Base-by-base conservation (phyloP, 1,140 invertebrate genomes). In the Hirudo medicinalis region DNA sequence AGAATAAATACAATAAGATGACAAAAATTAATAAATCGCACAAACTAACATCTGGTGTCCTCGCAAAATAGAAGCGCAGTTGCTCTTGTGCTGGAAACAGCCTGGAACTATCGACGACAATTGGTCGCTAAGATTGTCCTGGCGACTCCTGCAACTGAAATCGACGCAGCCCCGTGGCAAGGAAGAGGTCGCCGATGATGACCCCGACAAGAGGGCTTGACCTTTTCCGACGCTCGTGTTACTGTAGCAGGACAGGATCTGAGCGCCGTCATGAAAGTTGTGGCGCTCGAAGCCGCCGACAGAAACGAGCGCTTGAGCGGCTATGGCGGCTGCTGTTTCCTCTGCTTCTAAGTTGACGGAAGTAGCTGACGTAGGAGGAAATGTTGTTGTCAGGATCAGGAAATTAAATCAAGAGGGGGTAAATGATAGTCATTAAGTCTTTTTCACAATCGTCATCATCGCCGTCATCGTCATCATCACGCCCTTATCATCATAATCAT, bases 331-430 rank as follows among this genome's bases (percentile, higher is more conserved):
- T 15, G 57, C 57, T 2, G 57, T 63, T 22, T 22, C 57, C 57
- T 63, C 57, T 63, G 57, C 57, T 63, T 63, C 57, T 63, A 63
- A 15, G 19, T 63, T 63, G 29, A 63, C 57, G 22, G 57, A 32
- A 63, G 57, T 25, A n/a, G 57, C 57, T 63, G 29, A 15, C 29
- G 57, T 13, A 2, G 57, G 43, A 49, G 43, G 43, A 49, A 49
- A 49, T 49, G 43, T 49, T 49, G 43, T 49, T 49, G 43, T 49
- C 43, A 49, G 11, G 43, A 49, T 15, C 9, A 49, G 43, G 43
- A 49, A 49, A 49, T 49, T 49, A 17, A 49, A 49, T 5, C 43
- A 49, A 49, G 43, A 49, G 43, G 43, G 43, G 43, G 43, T 49
- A 49, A 49, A 49, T 49, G 43, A 9, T 49, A 17, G 43, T 49